These are phyloP conservation scores for Agrotis exclamationis DNA, from an alignment of 2,888 invertebrate species.

Conservation along the genomic window DNA sequence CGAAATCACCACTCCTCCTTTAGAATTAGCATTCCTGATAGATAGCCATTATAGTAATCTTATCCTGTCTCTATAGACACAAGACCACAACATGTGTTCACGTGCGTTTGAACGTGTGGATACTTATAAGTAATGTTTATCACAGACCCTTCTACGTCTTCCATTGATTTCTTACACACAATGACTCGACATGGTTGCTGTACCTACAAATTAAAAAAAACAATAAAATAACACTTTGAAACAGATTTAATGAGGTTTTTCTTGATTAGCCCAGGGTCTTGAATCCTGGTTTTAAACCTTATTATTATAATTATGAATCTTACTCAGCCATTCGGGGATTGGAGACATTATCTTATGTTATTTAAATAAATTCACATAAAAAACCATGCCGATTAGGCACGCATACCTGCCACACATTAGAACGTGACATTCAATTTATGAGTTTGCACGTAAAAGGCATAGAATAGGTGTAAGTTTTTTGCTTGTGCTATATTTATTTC, in stretches of 20 bases:
- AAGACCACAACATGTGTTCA: slow-evolving; percentile 15
- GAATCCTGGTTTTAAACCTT: too few relatives aligned
- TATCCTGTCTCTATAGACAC: background rate
- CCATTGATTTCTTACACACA: slow-evolving; percentile 1
- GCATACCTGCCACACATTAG: slow-evolving; percentile 3
- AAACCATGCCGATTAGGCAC: slow-evolving; percentile 19
- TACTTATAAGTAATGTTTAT: slow-evolving; percentile 26
- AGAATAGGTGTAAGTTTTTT: slow-evolving; percentile 29
- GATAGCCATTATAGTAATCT: background rate
- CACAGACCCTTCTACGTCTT: slow-evolving; percentile 31
- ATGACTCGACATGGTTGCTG: background rate
- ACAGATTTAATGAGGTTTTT: background rate
- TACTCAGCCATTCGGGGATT: background rate
- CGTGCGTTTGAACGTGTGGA: slow-evolving; percentile 24
- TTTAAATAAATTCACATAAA: slow-evolving; percentile 8
- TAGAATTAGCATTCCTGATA: slow-evolving; percentile 3
- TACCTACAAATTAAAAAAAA: background rate
- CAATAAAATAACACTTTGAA: background rate
- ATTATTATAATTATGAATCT: too few relatives aligned
- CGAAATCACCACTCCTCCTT: slow-evolving; percentile 7
- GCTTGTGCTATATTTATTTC: slow-evolving; percentile 20
- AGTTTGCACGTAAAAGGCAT: slow-evolving; percentile 35
- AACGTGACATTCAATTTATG: slow-evolving; percentile 28
- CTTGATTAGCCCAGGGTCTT: background rate
- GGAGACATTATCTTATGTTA: background rate